Base-by-base conservation (phyloP, 2,888 invertebrate species). In the Drosophila greeni region DNA sequence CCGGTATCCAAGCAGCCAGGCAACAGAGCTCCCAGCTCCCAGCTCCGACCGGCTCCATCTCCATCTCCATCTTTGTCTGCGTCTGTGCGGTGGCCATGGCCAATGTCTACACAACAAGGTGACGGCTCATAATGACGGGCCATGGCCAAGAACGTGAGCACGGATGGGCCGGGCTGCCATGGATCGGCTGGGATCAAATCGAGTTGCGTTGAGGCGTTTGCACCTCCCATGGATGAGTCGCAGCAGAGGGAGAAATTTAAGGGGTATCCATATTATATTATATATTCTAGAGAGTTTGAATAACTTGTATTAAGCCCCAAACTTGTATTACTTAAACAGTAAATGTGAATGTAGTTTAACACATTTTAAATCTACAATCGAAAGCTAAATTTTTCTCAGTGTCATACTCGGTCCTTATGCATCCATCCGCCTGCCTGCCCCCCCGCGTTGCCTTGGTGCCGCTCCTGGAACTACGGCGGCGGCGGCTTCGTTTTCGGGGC, bases 61-160 rank as follows among this genome's bases (percentile, higher is more conserved):
- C 48, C 60, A 40, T 54, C 37, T 36, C 24, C 43, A 43, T 31
- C 47, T 64, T 53, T 60, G 67, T 64, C 60, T 75, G 60, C 66
- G 34, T 67, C 52, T 74, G 62, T 52, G 55, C 74, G 79, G 85
- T 79, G 79, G 79, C 84, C 79, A 79, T 85, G 79, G 79, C 85
- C 85, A 79, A 79, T 83, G 79, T 79, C 85, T 85, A 79, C 85
- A 79, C 84, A 85, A 83, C 84, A 85, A 83, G 85, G 78, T 79
- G 78, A 79, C 85, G 78, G 85, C 85, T 81, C 81, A 85, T 85
- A 79, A 85, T 85, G 82, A 83, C 82, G 84, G 67, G 66, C 82
- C 67, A 58, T 75, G 48, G 72, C 66, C 82, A 67, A 71, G 82
- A 69, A 59, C 84, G 81, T 70, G 61, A 40, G 71, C 48, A 23